Conservation (phyloP, 2,888 invertebrate genomes). For the Cantharis rustica region DNA sequence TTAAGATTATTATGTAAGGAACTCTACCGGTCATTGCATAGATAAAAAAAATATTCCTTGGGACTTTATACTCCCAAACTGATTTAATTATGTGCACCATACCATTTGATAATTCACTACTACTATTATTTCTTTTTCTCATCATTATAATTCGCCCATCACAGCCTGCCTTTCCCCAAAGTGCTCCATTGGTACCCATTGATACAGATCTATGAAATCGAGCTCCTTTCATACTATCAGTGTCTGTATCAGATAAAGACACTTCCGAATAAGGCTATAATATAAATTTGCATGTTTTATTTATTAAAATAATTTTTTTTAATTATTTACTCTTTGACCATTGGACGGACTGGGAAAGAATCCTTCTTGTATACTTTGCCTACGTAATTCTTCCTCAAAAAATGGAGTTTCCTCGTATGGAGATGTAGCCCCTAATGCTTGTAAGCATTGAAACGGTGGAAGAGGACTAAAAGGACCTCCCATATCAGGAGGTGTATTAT, state of each 20-base stretch:
- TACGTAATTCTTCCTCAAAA: slow-evolving; percentile 58
- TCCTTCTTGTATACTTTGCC: slow-evolving; percentile 55
- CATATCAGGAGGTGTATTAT: slow-evolving; percentile 61
- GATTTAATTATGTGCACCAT: slow-evolving; percentile 34
- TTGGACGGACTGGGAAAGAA: slow-evolving; percentile 41
- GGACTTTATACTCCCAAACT: too few relatives aligned
- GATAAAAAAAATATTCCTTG: too few relatives aligned
- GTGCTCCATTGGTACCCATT: slow-evolving; percentile 74
- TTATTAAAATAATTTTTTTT: background rate
- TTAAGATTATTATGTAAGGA: too few relatives aligned
- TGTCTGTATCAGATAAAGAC: slow-evolving; percentile 60
- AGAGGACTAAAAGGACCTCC: slow-evolving; percentile 61
- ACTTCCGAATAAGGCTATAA: slow-evolving; percentile 61
- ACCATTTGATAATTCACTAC: slow-evolving; percentile 65
- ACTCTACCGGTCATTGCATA: too few relatives aligned
- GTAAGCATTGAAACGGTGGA: slow-evolving; percentile 66
- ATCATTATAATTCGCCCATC: slow-evolving; percentile 65
- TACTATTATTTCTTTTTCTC: slow-evolving; percentile 72
- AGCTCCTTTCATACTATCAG: slow-evolving; percentile 60
- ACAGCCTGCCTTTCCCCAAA: slow-evolving; percentile 63
- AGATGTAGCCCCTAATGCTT: slow-evolving; percentile 56
- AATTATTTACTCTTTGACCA: slow-evolving; percentile 54
- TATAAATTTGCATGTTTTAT: background rate
- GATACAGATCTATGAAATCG: slow-evolving; percentile 86
- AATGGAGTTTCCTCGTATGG: slow-evolving; percentile 47